Evolutionary conservation across 2,113 vertebrate genomes (phyloP), one percentile per base, ranked within the genome.

Genomic region (Lethenteron reissneri): DNA sequence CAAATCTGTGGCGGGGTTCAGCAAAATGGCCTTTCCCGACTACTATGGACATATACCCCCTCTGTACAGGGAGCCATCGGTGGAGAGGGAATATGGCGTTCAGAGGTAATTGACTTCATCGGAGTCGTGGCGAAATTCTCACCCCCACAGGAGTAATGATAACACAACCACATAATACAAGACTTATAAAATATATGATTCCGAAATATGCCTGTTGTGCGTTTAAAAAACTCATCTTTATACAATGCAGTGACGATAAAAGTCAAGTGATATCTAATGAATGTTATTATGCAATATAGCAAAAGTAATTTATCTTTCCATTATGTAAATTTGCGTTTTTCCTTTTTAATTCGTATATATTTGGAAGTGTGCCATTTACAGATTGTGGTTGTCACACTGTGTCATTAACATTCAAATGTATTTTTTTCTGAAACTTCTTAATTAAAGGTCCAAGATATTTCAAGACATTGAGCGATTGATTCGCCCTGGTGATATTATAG

Each of bases 381-480:
- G 5, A 41, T 41, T 41, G 41, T 5, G 41, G 6, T 41, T 41
- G 41, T 41, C 41, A 6, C 41, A 41, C 41, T 41, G 41, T 41
- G 41, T 41, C 41, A 41, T 41, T 41, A 41, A 41, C 41, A 41
- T 41, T 41, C 41, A 41, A 41, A 41, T 41, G 41, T 41, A 41
- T 41, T 41, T 41, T 41, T 41, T 41, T 41, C 41, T 41, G 41
- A 41, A 41, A 41, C 41, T 41, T 41, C 41, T 41, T 79, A 73
- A 73, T 76, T 80, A 74, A 79, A 99, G 92, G 81, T 86, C 84
- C 69, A 99, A 97, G 84, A 99, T 97, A 75, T 89, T 84, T 77
- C 92, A 99, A 80, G 92, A 99, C 80, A 96, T 97, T 73, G 92
- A 99, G 81, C 85, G 94, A 73, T 79, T 99, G 75, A 96, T 99